Evolutionary conservation across 1,140 invertebrate species (phyloP).

Genomic region (Mesaphorura yosii): DNA sequence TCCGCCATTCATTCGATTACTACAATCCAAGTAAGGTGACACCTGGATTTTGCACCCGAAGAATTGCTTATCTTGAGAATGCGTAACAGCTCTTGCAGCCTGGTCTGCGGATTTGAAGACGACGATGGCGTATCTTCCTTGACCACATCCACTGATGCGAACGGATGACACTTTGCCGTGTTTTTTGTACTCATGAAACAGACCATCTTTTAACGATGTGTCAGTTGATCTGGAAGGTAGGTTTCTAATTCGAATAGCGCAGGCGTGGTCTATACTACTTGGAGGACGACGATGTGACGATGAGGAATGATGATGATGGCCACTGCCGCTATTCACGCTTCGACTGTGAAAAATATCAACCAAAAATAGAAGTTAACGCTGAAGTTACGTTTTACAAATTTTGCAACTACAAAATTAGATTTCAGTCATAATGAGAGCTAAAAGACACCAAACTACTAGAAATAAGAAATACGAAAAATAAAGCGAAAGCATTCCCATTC

Average conservation of each 20-base stretch:
- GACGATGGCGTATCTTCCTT: slow-evolving; percentile 71
- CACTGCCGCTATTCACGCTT: slow-evolving; percentile 19
- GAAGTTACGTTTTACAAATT: no score
- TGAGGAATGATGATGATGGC: slow-evolving; percentile 26
- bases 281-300: slow-evolving; percentile 24
- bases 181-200: slow-evolving; percentile 97
- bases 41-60: slow-evolving; percentile 92
- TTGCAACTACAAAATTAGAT: no score
- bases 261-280: slow-evolving; percentile 39
- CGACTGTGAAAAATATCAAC: slow-evolving; percentile 19
- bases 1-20: not conserved
- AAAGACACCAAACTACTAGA: no score
- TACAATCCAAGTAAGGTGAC: slow-evolving; percentile 55
- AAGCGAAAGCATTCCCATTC: no score
- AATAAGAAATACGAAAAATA: no score
- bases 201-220: slow-evolving; percentile 71
- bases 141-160: slow-evolving; percentile 68
- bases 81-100: slow-evolving; percentile 86
- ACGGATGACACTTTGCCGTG: slow-evolving; percentile 95
- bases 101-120: slow-evolving; percentile 95
- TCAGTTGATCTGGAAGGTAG: slow-evolving; percentile 66
- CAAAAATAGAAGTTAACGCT: no score
- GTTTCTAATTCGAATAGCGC: slow-evolving; percentile 81
- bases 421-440: no score
- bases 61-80: slow-evolving; percentile 89